Percentiles rank a stretch among this genome's conserved stretches.
Conservation (phyloP, 2,113 vertebrate species). For the Coptodon bakossiorum region DNA sequence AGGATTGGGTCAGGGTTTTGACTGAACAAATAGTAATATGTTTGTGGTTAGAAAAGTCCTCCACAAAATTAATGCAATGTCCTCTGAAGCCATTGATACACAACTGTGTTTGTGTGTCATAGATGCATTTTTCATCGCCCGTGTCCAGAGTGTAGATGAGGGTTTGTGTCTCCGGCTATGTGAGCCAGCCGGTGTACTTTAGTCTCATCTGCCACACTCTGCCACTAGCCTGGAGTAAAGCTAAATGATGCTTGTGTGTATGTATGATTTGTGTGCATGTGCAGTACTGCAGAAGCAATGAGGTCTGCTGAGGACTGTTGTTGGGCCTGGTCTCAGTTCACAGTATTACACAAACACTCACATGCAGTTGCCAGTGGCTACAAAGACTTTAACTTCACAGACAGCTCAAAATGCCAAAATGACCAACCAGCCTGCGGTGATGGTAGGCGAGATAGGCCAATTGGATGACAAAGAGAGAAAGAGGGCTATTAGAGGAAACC, state of each 20-base stretch:
- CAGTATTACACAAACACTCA: background rate
- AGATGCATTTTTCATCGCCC: background rate
- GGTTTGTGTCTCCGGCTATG: background rate
- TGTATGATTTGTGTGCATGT: background rate
- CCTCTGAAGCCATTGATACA: background rate
- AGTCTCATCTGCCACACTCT: background rate
- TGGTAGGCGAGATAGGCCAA: background rate
- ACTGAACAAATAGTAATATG: background rate
- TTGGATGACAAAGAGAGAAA: slow-evolving; percentile 19
- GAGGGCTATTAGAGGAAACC: background rate
- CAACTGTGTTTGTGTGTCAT: background rate
- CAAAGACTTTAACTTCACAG: slow-evolving; percentile 6
- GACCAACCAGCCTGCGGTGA: slow-evolving; percentile 3
- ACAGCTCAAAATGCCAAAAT: slow-evolving; percentile 3
- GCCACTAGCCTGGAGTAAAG: background rate
- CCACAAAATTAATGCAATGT: background rate
- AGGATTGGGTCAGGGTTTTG: background rate
- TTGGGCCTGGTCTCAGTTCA: background rate
- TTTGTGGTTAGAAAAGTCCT: background rate
- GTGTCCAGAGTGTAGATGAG: background rate
- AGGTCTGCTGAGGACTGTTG: background rate
- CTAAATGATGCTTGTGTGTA: background rate
- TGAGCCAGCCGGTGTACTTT: background rate
- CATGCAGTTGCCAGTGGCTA: background rate
- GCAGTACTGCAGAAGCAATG: background rate